Conservation (phyloP, 2,888 invertebrate genomes). For the Tenodera sinensis region DNA sequence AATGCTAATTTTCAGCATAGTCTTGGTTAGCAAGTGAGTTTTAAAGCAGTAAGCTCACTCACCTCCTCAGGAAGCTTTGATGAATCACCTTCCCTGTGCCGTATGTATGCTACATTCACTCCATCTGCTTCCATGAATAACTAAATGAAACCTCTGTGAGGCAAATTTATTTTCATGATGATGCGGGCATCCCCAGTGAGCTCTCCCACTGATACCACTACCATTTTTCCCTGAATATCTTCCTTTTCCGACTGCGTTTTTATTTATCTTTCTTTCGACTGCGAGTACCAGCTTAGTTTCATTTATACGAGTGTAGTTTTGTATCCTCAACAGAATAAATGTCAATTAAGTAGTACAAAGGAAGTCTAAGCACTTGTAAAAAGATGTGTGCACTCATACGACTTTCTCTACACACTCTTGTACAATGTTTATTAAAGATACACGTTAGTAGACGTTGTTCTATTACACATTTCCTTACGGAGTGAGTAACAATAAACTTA, state of each 20-base stretch:
- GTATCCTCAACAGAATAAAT: background rate
- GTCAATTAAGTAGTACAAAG: too few species aligned
- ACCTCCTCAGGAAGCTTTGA: background rate
- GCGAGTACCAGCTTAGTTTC: background rate
- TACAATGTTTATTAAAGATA: too few species aligned
- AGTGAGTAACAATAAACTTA: too few species aligned
- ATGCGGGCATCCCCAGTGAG: background rate
- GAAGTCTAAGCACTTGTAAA: too few species aligned
- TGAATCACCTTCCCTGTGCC: background rate
- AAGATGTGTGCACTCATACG: too few species aligned
- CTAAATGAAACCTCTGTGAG: background rate
- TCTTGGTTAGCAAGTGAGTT: background rate
- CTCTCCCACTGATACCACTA: background rate
- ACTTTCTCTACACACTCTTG: too few species aligned
- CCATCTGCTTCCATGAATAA: background rate
- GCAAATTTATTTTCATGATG: background rate
- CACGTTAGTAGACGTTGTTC: too few species aligned
- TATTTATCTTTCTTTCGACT: background rate
- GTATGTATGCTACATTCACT: background rate
- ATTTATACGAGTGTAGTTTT: background rate
- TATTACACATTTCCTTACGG: too few species aligned
- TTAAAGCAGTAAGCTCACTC: background rate
- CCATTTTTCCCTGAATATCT: background rate
- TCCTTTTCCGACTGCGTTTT: background rate
- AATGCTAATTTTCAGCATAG: background rate